Evolutionary conservation across 2,113 vertebrate genomes (phyloP).

Genomic region (Tringa solitaria): DNA sequence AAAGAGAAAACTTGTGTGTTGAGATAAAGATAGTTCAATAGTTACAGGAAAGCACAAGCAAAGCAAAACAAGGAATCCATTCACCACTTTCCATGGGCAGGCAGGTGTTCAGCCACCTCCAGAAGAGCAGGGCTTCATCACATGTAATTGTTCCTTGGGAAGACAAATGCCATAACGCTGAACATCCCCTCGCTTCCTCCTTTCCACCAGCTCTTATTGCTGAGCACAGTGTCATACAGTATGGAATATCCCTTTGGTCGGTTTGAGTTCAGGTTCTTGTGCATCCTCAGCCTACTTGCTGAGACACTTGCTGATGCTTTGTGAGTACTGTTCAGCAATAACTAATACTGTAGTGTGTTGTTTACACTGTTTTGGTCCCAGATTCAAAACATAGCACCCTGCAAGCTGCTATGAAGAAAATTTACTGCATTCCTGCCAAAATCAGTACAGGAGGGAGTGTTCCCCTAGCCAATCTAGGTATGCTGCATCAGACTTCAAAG

Average conservation of each 20-base stretch:
- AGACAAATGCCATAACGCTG: rapidly evolving
- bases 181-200: background rate
- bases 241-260: background rate
- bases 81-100: background rate
- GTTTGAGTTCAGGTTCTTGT: background rate
- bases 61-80: background rate
- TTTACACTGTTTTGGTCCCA: background rate
- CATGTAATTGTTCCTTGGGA: rapidly evolving
- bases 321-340: background rate
- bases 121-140: background rate
- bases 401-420: background rate
- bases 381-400: background rate
- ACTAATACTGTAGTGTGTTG: background rate
- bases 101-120: background rate
- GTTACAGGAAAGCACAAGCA: background rate
- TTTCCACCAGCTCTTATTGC: background rate
- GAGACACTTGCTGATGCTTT: background rate
- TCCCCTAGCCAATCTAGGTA: background rate
- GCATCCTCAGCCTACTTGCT: background rate
- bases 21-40: background rate
- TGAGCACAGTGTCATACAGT: background rate
- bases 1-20: background rate
- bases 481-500: background rate
- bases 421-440: background rate
- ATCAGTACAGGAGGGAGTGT: background rate